Evolutionary conservation across 2,113 vertebrate species (phyloP), one percentile per base, ranked within the genome.

Genomic region (Mobula hypostoma): DNA sequence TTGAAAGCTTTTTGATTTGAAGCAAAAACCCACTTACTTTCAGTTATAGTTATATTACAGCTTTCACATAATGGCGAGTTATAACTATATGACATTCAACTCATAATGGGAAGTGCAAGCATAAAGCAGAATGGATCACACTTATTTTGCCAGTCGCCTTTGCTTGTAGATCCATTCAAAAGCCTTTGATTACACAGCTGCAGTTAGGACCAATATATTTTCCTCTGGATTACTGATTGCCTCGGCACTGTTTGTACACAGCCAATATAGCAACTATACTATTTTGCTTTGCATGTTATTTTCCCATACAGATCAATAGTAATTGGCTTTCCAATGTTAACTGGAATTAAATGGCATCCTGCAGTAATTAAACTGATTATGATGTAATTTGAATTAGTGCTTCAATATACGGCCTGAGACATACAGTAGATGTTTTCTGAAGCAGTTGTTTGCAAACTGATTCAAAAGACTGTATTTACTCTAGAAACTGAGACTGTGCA

Each of bases 161-260:
- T 76, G 68, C 63, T 72, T 93, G 24, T 74, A 72, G 11, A 21
- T 56, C 36, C 12, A 12, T 93, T 74, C 70, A 74, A 40, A 93
- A 76, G 91, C 32, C 70, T 93, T 11, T 76, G 91, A 93, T 93
- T 93, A 40, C 91, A 93, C 91, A 93, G 91, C 91, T 93, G 91
- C 68, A 93, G 91, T 93, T 76, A 74, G 91, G 36, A 56, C 70
- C 24, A 48, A 70, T 93, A 74, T 24, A 93, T 93, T 48, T 76
- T 74, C 36, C 21, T 24, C 14, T 17, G 14, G 85, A 90, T 90
- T 90, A 90, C 61, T 32, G n/a, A 72, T 36, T 74, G 72, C 70
- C 70, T 93, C 68, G 36, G 74, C 72, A 74, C 68, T 76, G 91
- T 93, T 93, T 74, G 91, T 74, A 12, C 70, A 93, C 21, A 56